Base-by-base conservation (phyloP, 2,797 vertebrate species). In the Coranthus polyacanthus region DNA sequence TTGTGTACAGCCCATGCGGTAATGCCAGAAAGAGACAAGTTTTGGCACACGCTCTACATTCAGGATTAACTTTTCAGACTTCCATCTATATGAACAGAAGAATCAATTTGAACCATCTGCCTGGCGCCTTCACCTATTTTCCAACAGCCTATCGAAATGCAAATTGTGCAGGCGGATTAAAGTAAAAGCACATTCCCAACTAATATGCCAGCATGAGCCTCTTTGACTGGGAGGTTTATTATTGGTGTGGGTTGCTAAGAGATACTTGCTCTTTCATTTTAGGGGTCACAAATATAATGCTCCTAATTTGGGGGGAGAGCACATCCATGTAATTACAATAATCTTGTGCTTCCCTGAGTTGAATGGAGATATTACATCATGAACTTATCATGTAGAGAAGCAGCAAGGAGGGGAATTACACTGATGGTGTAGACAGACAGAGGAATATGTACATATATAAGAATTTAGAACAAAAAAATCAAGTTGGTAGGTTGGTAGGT, bases 241-340 rank as follows among this genome's bases (percentile, higher is more conserved):
- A 75, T 79, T 83, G 75, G 68, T 68, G 46, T 57, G 15, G 47
- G 86, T 87, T 88, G 83, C 83, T 84, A 83, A 72, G 80, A 81
- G 79, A 88, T 66, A 69, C 69, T 29, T 70, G 63, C 68, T 53
- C 77, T 80, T 85, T 84, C 78, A 85, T 82, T 89, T 89, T 61
- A 72, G 68, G 78, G 80, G 84, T 90, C 84, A 84, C 74, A 82
- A 86, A 88, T 76, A 62, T 75, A 88, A 83, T 79, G 73, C 68
- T 68, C 66, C 72, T 83, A 79, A 89, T 92, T 92, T 90, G 38
- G 68, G 57, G 60, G 79, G 68, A 70, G 74, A 84, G 72, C 47
- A 26, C 65, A 85, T 81, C 78, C 80, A 75, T 88, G 68, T 90
- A 91, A 90, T 91, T 88, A 90, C 79, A 86, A 88, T 86, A 88